Base-by-base conservation (phyloP, 1,140 invertebrate genomes). In the Eubasilissa regina region DNA sequence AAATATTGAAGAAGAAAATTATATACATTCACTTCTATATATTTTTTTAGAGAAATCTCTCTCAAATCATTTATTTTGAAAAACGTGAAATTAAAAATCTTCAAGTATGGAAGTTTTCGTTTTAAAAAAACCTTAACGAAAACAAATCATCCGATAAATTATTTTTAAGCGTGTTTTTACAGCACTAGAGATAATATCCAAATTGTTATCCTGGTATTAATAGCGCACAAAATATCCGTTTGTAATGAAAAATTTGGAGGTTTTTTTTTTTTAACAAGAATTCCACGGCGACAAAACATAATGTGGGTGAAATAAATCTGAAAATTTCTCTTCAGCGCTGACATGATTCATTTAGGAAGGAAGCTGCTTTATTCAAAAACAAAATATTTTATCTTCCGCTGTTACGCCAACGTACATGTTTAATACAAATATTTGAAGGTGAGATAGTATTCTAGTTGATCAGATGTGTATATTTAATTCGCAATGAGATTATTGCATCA, bases 291-390 rank as follows among this genome's bases (percentile, higher is more conserved):
- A 70, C 62, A 56, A 77, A 70, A 77, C 75, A 77, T 58, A 55
- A 43, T 68, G 60, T 64, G 35, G 43, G 75, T 21, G n/a, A 25
- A 68, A 77, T 77, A 77, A 77, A 77, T 77, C 75, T 77, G 64
- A 62, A 77, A 77, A 62, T 77, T 76, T 77, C 75, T 55, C 75
- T 77, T 77, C 60, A 76, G 17, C 60, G 35, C 75, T 70, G 75
- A 77, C 75, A 77, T 77, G 75, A 77, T 77, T 77, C 75, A 77
- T 77, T 77, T 68, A 66, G 62, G 62, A 77, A 77, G 75, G 75
- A 77, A 68, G 62, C 47, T 70, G 44, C 47, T 68, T 66, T 51
- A 68, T 64, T 68, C 47, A 66, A 47, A 68, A 68, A 68, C 75
- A 66, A 66, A 77, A 68, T 66, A 66, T 56, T 77, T 77, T 77